These are phyloP conservation scores for Rhodophaea formosa DNA, from an alignment of 2,888 invertebrate species.

Conservation along the genomic window DNA sequence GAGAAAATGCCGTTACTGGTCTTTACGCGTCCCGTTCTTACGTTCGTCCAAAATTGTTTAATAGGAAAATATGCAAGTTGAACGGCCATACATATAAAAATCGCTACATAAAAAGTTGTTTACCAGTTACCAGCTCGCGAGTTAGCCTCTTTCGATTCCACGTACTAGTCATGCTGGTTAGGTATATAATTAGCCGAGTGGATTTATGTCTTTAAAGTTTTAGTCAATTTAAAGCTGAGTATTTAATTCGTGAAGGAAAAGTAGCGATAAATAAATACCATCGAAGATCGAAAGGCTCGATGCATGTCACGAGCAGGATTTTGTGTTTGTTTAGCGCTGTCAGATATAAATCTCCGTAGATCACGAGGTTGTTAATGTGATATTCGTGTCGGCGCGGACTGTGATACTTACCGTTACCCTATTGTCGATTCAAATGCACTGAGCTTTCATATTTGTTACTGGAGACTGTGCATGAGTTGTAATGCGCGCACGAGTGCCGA, in stretches of 20 bases:
- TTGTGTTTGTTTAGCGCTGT: conserved; percentile 51
- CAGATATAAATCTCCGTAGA: conserved; percentile 75
- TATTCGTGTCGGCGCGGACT: conserved; percentile 76
- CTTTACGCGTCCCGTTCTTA: conserved; percentile 22
- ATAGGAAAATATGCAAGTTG: conserved; percentile 23
- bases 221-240: background rate
- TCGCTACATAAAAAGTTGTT: conserved; percentile 39
- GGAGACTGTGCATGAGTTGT: conserved; percentile 54
- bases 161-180: conserved; percentile 13
- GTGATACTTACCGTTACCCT: conserved; percentile 69
- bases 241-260: conserved; percentile 1
- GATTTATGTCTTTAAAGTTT: conserved; percentile 7
- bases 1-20: conserved; percentile 23
- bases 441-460: conserved; percentile 73
- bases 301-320: conserved; percentile 19
- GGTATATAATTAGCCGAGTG: conserved; percentile 1
- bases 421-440: conserved; percentile 73
- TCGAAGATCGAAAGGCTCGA: background rate
- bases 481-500: background rate
- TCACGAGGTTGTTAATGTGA: conserved; percentile 78
- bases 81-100: conserved; percentile 31
- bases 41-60: conserved; percentile 21
- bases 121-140: conserved; percentile 30
- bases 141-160: conserved; percentile 23
- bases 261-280: background rate